These are phyloP conservation scores for Ommatoiulus sabulosus DNA, from an alignment of 2,888 invertebrate genomes.

Conservation along the genomic window DNA sequence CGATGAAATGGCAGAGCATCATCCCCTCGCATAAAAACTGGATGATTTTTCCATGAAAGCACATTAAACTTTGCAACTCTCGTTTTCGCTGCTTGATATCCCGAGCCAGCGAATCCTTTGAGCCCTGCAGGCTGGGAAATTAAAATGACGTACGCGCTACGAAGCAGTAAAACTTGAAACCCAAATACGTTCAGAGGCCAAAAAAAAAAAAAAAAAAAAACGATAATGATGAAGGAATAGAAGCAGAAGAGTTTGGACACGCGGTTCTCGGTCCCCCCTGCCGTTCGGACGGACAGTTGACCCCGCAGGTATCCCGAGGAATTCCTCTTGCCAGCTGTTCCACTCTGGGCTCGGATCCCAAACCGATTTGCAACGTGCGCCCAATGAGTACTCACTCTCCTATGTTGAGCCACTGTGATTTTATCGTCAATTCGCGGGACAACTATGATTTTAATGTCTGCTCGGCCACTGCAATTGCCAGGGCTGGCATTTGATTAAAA, in stretches of 20 bases:
- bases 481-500: constrained; percentile 38
- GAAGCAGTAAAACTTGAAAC: constrained; percentile 20
- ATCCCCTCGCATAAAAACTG: constrained; percentile 14
- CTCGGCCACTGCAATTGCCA: background rate
- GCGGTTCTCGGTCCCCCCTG: constrained; percentile 5
- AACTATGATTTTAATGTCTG: constrained; percentile 22
- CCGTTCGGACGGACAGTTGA: constrained; percentile 9
- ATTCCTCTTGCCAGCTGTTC: background rate
- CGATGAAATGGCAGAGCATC: background rate
- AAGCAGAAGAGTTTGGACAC: constrained; percentile 36
- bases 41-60: constrained; percentile 30
- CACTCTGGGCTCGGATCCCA: background rate
- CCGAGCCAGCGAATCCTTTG: background rate
- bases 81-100: constrained; percentile 33
- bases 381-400: constrained; percentile 23
- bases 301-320: constrained; percentile 1
- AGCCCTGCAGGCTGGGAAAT: constrained; percentile 9
- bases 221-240: constrained; percentile 31
- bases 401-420: background rate
- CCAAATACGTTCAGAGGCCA: constrained; percentile 23
- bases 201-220: background rate
- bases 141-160: constrained; percentile 38
- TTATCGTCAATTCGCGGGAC: constrained; percentile 12
- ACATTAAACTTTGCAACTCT: constrained; percentile 15
- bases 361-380: background rate